Conservation (phyloP, 2,113 vertebrate genomes). For the Brienomyrus brachyistius region DNA sequence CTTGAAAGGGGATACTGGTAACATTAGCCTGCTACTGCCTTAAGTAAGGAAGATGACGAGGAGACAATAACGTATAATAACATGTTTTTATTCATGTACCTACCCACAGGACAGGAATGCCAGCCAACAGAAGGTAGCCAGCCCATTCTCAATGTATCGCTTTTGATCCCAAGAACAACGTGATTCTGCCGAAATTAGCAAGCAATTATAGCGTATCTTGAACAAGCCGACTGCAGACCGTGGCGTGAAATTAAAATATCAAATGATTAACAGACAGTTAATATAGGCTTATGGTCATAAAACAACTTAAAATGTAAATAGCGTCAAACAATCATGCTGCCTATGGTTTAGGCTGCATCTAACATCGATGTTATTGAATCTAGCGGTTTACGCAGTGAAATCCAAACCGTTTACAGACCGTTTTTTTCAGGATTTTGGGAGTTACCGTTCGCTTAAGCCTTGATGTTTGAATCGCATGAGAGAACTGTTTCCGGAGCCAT, state of each 20-base stretch:
- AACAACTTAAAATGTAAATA: neutral
- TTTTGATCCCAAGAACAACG: neutral
- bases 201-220: neutral
- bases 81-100: neutral
- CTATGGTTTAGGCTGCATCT: neutral
- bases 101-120: neutral
- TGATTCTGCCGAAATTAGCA: neutral
- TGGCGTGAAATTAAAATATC: neutral
- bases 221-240: neutral
- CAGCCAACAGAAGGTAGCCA: neutral
- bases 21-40: neutral
- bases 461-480: neutral
- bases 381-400: neutral
- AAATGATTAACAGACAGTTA: neutral
- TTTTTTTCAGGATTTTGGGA: neutral
- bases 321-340: neutral
- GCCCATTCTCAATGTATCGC: neutral
- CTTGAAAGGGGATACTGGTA: neutral
- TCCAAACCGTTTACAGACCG: neutral
- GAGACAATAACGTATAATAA: neutral
- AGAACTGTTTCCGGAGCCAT: neutral
- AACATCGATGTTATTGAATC: neutral
- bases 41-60: neutral
- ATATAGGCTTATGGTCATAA: neutral
- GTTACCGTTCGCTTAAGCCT: neutral